Percentiles rank a stretch among this genome's conserved stretches.
Evolutionary conservation across 2,113 vertebrate genomes (phyloP).

Genomic region (Corapipo altera): DNA sequence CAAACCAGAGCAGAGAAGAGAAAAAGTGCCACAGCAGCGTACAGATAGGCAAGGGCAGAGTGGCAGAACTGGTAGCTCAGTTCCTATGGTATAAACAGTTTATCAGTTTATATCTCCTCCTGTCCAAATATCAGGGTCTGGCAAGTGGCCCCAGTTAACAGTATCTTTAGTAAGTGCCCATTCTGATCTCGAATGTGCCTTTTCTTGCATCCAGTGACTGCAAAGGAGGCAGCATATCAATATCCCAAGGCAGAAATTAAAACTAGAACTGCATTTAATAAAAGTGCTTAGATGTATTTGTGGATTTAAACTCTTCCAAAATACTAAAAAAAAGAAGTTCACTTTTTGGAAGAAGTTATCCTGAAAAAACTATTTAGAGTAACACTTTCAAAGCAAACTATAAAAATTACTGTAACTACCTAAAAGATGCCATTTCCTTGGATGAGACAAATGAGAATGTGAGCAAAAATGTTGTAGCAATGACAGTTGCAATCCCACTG

Average conservation of each 20-base stretch:
- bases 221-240: neutral
- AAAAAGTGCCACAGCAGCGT: neutral
- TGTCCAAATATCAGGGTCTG: neutral
- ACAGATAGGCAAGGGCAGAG: neutral
- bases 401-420: neutral
- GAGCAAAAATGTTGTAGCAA: neutral
- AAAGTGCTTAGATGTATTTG: neutral
- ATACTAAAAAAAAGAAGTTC: neutral
- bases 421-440: neutral
- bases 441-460: neutral
- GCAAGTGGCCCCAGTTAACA: neutral
- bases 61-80: neutral
- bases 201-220: neutral
- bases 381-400: neutral
- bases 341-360: neutral
- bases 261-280: neutral
- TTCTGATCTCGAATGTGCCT: fast-evolving
- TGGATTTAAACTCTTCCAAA: neutral
- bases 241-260: neutral
- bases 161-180: neutral
- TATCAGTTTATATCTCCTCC: neutral
- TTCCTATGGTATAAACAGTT: neutral
- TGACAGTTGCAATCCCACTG: neutral
- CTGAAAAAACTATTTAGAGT: neutral
- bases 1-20: fast-evolving